Conservation (phyloP, 2,888 invertebrate genomes). For the Tenodera sinensis region DNA sequence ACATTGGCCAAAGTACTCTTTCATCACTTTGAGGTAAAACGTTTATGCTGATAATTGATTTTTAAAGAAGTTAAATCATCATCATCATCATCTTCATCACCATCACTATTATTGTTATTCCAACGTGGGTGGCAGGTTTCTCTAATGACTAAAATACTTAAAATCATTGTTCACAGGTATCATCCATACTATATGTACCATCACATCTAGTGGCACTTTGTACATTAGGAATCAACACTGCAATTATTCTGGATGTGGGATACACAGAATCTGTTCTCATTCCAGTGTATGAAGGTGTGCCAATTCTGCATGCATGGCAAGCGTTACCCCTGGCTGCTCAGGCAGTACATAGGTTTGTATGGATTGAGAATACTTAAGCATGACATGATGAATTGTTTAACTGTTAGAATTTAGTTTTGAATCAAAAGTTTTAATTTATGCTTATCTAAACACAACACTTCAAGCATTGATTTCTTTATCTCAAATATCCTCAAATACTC, state of each 20-base stretch:
- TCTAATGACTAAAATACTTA: neutral
- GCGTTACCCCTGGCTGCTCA: slow-evolving; percentile 73
- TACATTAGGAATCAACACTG: slow-evolving; percentile 77
- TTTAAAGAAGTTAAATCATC: no score
- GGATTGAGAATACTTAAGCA: neutral
- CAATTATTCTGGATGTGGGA: slow-evolving; percentile 83
- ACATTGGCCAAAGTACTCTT: slow-evolving; percentile 89
- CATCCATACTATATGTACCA: slow-evolving; percentile 77
- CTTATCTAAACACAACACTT: no score
- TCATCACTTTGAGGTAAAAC: slow-evolving; percentile 79
- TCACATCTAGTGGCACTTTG: slow-evolving; percentile 79
- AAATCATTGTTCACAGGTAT: slow-evolving; percentile 51
- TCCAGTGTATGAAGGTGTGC: slow-evolving; percentile 83
- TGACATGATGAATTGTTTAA: no score
- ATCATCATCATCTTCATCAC: no score
- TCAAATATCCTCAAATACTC: no score
- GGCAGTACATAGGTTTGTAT: slow-evolving; percentile 59
- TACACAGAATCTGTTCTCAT: slow-evolving; percentile 76
- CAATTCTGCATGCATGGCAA: slow-evolving; percentile 80
- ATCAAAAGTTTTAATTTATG: no score
- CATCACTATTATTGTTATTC: no score
- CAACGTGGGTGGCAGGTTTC: no score
- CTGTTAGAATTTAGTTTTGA: no score
- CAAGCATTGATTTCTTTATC: no score
- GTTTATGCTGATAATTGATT: neutral